Percentiles rank a stretch among this genome's conserved stretches.
Evolutionary conservation across 2,888 invertebrate species (phyloP).

Genomic region (Ypsolopha sequella): DNA sequence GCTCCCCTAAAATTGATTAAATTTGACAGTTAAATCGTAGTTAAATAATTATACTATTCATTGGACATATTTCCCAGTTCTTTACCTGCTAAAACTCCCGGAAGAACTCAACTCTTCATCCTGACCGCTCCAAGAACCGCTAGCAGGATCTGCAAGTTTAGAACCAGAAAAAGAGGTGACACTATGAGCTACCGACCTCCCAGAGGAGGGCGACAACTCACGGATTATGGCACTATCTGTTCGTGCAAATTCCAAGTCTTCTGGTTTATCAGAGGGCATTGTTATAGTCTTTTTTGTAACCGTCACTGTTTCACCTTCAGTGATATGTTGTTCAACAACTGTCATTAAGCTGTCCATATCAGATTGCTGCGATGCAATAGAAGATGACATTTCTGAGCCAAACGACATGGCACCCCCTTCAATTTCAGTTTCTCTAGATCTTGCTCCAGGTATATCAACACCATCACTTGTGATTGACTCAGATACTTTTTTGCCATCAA

Average conservation of each 20-base stretch:
- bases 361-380: slow-evolving; percentile 62
- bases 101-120: slow-evolving; percentile 66
- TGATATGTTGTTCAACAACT: slow-evolving; percentile 46
- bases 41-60: too few relatives aligned
- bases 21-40: too few relatives aligned
- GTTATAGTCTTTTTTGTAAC: slow-evolving; percentile 44
- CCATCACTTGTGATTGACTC: slow-evolving; percentile 54
- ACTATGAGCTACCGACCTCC: slow-evolving; percentile 62
- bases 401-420: slow-evolving; percentile 54
- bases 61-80: too few relatives aligned
- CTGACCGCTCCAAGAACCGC: slow-evolving; percentile 67
- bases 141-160: slow-evolving; percentile 69
- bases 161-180: slow-evolving; percentile 57
- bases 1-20: slow-evolving; percentile 28
- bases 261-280: slow-evolving; percentile 47
- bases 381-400: slow-evolving; percentile 65
- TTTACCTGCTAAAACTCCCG: slow-evolving; percentile 63
- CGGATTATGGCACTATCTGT: slow-evolving; percentile 44
- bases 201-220: slow-evolving; percentile 65
- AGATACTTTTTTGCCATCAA: slow-evolving; percentile 61
- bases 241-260: slow-evolving; percentile 54
- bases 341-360: slow-evolving; percentile 65
- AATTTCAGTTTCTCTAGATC: slow-evolving; percentile 33
- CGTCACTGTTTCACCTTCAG: slow-evolving; percentile 61
- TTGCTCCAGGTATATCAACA: slow-evolving; percentile 51